Conservation (phyloP, 1,140 invertebrate genomes). For the Lerema accius region DNA sequence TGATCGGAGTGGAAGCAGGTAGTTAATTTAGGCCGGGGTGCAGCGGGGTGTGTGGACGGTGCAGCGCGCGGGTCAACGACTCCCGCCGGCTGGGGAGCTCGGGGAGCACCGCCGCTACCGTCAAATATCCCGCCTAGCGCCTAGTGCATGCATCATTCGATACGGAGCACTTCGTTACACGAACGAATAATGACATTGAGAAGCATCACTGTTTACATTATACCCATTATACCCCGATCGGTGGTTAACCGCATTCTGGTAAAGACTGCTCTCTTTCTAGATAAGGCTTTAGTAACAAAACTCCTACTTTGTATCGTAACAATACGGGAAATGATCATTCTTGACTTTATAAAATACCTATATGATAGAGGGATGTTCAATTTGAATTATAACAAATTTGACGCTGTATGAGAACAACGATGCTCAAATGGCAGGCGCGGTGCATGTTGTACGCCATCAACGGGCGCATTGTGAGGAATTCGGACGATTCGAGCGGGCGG, state of each 20-base stretch:
- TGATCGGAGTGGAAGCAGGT: slow-evolving; percentile 1
- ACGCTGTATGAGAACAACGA: slow-evolving; percentile 19
- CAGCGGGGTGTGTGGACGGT: slow-evolving; percentile 41
- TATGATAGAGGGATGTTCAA: too few relatives aligned
- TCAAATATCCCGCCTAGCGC: slow-evolving; percentile 64
- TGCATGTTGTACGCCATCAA: slow-evolving; percentile 46
- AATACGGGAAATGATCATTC: too few relatives aligned
- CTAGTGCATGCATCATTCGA: slow-evolving; percentile 48
- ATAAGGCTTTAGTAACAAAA: too few relatives aligned
- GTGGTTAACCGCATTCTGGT: too few relatives aligned
- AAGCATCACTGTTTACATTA: too few relatives aligned
- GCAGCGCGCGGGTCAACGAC: slow-evolving; percentile 67
- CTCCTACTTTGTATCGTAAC: too few relatives aligned
- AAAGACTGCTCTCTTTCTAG: too few relatives aligned
- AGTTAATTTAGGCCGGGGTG: slow-evolving; percentile 37
- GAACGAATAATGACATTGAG: not conserved
- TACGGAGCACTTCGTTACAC: slow-evolving; percentile 12
- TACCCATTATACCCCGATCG: too few relatives aligned
- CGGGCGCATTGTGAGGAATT: slow-evolving; percentile 61
- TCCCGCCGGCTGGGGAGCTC: slow-evolving; percentile 43
- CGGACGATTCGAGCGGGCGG: slow-evolving; percentile 44
- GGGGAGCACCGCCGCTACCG: slow-evolving; percentile 35
- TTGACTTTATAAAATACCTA: too few relatives aligned
- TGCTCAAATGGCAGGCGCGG: slow-evolving; percentile 46
- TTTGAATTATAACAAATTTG: too few relatives aligned